Conservation (phyloP, 2,113 vertebrate species). For the Micronisus gabar region DNA sequence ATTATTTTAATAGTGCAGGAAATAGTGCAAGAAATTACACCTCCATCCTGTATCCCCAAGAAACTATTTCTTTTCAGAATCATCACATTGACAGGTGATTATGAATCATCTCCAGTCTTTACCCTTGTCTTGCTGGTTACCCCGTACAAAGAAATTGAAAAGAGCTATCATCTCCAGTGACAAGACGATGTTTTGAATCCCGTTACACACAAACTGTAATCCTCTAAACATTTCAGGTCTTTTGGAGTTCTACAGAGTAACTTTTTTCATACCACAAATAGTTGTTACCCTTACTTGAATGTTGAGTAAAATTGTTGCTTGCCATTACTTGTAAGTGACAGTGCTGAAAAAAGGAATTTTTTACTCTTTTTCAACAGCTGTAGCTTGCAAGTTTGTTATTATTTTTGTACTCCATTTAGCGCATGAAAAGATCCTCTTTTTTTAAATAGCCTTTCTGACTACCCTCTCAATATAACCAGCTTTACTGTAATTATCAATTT, state of each 20-base stretch:
- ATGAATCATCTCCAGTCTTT: neutral
- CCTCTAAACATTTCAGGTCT: neutral
- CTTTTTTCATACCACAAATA: neutral
- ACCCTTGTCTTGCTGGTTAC: neutral
- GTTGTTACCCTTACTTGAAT: neutral
- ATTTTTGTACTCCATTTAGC: neutral
- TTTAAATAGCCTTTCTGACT: neutral
- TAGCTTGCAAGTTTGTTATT: neutral
- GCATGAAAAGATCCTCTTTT: neutral
- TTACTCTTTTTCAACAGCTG: neutral
- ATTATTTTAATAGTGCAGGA: neutral
- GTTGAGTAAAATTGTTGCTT: neutral
- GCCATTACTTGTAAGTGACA: neutral
- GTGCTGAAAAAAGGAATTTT: neutral
- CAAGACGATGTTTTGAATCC: neutral
- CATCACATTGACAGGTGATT: neutral
- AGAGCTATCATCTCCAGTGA: neutral
- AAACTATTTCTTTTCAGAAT: neutral
- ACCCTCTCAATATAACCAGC: neutral
- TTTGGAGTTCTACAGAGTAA: neutral
- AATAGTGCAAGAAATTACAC: neutral
- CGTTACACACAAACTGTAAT: neutral
- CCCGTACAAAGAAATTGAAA: neutral
- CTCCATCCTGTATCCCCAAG: neutral
- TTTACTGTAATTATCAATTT: neutral